Evolutionary conservation across 2,113 vertebrate genomes (phyloP).

Genomic region (Elaphurus davidianus): DNA sequence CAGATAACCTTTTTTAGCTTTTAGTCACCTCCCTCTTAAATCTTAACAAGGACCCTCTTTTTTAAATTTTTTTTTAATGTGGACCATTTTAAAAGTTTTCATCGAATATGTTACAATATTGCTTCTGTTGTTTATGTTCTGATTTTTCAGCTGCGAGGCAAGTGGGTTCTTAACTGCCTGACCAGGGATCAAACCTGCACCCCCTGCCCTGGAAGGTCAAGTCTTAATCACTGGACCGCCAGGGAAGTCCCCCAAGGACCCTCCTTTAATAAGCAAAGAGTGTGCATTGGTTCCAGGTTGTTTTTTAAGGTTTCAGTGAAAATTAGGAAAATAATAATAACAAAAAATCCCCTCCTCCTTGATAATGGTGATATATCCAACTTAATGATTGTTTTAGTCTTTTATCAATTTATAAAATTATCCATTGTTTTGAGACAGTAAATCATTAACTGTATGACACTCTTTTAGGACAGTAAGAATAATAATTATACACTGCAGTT

Average conservation of each 20-base stretch:
- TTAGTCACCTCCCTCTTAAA: not conserved
- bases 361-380: not conserved
- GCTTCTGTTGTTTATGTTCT: not conserved
- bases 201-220: not conserved
- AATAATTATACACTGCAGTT: not conserved
- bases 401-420: not conserved
- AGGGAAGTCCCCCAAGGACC: not conserved
- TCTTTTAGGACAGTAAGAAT: not conserved
- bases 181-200: not conserved
- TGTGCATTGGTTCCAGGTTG: not conserved
- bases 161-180: not conserved
- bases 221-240: not conserved
- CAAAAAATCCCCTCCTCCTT: not conserved
- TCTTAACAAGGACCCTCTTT: not conserved
- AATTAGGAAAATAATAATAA: not conserved
- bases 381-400: not conserved
- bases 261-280: slow-evolving; percentile 21
- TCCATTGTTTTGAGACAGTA: not conserved
- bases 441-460: not conserved
- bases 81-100: not conserved
- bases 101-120: not conserved
- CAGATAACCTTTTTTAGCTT: not conserved
- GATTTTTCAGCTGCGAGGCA: not conserved
- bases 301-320: not conserved
- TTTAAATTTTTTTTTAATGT: not conserved